Evolutionary conservation across 2,888 invertebrate genomes (phyloP), one percentile per base, ranked within the genome.

Genomic region (Galerucella pusilla): DNA sequence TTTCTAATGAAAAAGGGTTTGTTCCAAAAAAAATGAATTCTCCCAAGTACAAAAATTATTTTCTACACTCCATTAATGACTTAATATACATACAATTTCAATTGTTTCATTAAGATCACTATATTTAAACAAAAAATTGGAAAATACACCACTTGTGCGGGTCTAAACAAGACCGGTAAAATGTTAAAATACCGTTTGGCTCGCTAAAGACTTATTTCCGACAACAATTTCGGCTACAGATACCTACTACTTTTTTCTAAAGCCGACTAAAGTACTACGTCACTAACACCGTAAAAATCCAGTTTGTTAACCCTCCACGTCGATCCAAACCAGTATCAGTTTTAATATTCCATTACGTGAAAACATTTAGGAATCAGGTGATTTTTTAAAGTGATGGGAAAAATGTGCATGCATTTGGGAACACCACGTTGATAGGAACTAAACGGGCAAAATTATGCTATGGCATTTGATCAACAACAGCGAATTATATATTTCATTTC

Each of bases 291-390:
- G 68, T 35, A 57, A 57, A 59, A 68, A 57, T 68, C 68, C 28
- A 68, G 68, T 68, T 68, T 68, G 57, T 52, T 68, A 49, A 35
- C 68, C 68, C 57, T 57, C 57, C 54, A 35, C 42, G 20, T 35
- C 28, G 66, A 35, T 16, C n/a, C 35, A 54, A 35, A 68, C 68
- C 68, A 35, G 68, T 68, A 68, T 35, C 10, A 35, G 68, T 57
- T 54, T 68, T 68, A 54, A 68, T 57, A 57, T 68, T 68, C 68
- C n/a, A 63, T n/a, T 68, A 68, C 68, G 68, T 68, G 68, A 54
- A 57, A 16, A 12, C 35, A 68, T 68, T 42, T 68, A 35, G n/a
- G 9, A 57, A 68, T 68, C 68, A 68, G 68, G 68, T 68, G 68
- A 68, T 68, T 68, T 68, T 42, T 57, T 28, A 54, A 54, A 68